phyloP scores from a whole-genome alignment of 2,113 vertebrate species.

The Excalfactoria chinensis region DNA sequence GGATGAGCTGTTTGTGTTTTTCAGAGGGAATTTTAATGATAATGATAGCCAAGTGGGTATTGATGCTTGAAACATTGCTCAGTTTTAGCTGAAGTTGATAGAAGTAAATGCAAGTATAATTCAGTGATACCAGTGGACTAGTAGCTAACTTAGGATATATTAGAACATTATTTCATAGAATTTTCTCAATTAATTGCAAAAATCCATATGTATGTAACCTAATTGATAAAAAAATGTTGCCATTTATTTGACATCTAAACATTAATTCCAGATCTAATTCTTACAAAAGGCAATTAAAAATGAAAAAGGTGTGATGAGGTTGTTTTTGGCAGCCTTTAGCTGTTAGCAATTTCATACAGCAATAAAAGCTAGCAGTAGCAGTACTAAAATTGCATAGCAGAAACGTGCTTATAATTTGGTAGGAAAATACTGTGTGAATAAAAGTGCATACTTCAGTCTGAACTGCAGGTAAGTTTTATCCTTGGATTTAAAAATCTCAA shows the following conservation, averaged over 20 bases:
- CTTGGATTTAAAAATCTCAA: conserved; percentile 50
- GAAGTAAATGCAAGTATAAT: background rate
- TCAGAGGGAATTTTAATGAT: background rate
- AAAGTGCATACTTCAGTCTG: conserved; percentile 7
- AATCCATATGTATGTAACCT: background rate
- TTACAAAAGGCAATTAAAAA: conserved; percentile 51
- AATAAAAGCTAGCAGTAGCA: conserved; percentile 50
- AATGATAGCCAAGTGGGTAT: background rate
- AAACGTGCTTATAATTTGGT: conserved; percentile 64
- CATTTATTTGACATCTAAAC: conserved; percentile 38
- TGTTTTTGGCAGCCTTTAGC: conserved; percentile 60
- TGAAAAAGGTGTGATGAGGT: conserved; percentile 40
- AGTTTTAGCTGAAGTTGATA: background rate
- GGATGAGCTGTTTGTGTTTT: background rate
- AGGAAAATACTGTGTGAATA: conserved; percentile 53
- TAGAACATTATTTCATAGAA: background rate
- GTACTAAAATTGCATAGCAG: conserved; percentile 49
- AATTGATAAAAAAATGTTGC: background rate
- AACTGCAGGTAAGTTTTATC: conserved; percentile 47
- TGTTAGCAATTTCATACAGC: conserved; percentile 52
- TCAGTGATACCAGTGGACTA: background rate
- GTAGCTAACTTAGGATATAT: background rate
- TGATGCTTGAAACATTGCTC: background rate
- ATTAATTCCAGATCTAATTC: conserved; percentile 34
- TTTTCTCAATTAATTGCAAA: conserved; percentile 11